These are phyloP conservation scores for Clupea harengus DNA, from an alignment of 2,113 vertebrate species.

Conservation along the genomic window DNA sequence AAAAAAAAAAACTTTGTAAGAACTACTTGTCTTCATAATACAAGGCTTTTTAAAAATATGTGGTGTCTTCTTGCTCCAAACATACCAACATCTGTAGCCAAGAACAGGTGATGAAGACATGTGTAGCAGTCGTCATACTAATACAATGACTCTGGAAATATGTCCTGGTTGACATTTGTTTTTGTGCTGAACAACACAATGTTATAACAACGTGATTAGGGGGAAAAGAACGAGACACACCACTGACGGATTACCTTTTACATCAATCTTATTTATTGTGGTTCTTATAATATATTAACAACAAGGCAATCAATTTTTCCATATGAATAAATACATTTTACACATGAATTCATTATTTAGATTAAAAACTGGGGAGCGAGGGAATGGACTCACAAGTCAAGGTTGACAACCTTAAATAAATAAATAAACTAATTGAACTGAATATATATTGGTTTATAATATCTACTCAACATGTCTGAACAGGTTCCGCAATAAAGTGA, in stretches of 20 bases:
- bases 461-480: neutral
- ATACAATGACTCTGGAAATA: neutral
- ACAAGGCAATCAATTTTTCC: neutral
- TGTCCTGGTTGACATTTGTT: neutral
- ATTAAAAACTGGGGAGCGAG: slow-evolving; percentile 41
- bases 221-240: neutral
- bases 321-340: slow-evolving; percentile 39
- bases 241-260: neutral
- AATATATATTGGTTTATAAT: neutral
- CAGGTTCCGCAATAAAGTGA: neutral
- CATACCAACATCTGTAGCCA: slow-evolving; percentile 15
- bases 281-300: slow-evolving; percentile 3
- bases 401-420: slow-evolving; percentile 6
- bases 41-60: slow-evolving; percentile 72
- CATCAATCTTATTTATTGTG: slow-evolving; percentile 7
- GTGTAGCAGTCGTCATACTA: slow-evolving; percentile 5
- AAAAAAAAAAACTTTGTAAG: slow-evolving; percentile 81
- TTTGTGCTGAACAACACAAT: slow-evolving; percentile 8
- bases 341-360: slow-evolving; percentile 42
- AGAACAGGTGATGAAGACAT: neutral
- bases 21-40: slow-evolving; percentile 88
- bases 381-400: neutral
- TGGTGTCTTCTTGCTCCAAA: slow-evolving; percentile 74
- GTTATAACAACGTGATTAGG: neutral
- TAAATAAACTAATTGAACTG: neutral